Conservation (phyloP, 2,888 invertebrate species). For the Philaethria dido region DNA sequence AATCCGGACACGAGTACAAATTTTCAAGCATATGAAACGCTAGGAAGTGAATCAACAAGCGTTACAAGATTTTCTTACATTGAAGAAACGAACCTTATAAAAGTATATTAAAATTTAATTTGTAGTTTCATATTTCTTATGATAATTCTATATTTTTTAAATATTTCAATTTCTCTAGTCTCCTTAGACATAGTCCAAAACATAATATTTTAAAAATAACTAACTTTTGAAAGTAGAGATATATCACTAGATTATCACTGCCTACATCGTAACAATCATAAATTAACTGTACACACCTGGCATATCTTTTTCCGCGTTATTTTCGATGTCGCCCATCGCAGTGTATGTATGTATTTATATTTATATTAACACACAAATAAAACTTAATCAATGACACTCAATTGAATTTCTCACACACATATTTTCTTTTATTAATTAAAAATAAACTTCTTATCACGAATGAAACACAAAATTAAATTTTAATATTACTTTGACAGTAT, state of each 20-base stretch:
- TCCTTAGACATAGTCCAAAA: background rate
- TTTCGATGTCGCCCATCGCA: constrained; percentile 56
- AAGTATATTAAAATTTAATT: no score
- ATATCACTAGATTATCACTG: no score
- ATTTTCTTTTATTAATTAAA: constrained; percentile 45
- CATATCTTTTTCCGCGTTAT: constrained; percentile 46
- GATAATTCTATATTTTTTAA: no score
- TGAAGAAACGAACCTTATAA: no score
- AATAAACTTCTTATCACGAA: constrained; percentile 45
- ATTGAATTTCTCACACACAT: constrained; percentile 54
- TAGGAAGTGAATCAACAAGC: no score
- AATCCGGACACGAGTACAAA: no score
- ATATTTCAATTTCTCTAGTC: background rate
- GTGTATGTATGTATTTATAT: background rate
- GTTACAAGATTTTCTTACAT: no score
- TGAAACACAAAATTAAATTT: constrained; percentile 11
- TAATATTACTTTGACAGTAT: constrained; percentile 33
- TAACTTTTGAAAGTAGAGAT: no score
- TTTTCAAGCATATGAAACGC: no score
- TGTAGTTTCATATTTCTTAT: no score
- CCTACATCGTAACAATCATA: no score
- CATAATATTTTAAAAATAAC: no score
- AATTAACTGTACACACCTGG: constrained; percentile 46
- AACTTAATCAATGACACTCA: constrained; percentile 46
- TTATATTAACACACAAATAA: constrained; percentile 28